Percentiles rank a stretch among this genome's conserved stretches.
Conservation (phyloP, 2,797 vertebrate genomes). For the Hydrophis major region DNA sequence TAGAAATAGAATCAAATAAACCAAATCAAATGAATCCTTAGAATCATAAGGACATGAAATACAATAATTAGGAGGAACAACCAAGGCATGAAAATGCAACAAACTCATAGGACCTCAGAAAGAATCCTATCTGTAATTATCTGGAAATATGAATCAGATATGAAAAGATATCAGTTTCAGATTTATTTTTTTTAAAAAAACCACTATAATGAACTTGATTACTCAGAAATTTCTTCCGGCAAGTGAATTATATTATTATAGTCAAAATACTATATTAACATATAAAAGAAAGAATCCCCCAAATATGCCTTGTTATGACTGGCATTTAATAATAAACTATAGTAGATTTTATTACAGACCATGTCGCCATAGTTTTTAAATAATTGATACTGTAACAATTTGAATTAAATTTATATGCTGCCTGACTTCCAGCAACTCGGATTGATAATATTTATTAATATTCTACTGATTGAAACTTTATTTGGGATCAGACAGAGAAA, state of each 20-base stretch:
- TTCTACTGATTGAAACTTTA: background rate
- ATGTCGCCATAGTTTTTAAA: background rate
- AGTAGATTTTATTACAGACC: background rate
- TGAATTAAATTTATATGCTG: background rate
- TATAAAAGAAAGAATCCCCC: background rate
- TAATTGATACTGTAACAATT: background rate
- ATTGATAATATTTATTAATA: background rate
- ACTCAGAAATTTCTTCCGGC: background rate
- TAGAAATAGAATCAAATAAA: conserved; percentile 25
- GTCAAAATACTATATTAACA: background rate
- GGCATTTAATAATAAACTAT: background rate
- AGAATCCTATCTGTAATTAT: background rate
- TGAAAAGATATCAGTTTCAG: background rate
- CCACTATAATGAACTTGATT: background rate
- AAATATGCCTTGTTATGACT: background rate
- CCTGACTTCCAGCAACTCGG: background rate
- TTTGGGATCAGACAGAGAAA: background rate
- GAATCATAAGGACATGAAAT: background rate
- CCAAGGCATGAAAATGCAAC: background rate
- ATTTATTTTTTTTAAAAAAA: background rate
- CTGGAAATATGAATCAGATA: background rate
- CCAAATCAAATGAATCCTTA: conserved; percentile 24
- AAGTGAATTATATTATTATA: background rate
- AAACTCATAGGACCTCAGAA: background rate
- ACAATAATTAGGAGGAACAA: background rate